phyloP scores from a whole-genome alignment of 2,888 invertebrate species.

The Opisthograptis luteolata region DNA sequence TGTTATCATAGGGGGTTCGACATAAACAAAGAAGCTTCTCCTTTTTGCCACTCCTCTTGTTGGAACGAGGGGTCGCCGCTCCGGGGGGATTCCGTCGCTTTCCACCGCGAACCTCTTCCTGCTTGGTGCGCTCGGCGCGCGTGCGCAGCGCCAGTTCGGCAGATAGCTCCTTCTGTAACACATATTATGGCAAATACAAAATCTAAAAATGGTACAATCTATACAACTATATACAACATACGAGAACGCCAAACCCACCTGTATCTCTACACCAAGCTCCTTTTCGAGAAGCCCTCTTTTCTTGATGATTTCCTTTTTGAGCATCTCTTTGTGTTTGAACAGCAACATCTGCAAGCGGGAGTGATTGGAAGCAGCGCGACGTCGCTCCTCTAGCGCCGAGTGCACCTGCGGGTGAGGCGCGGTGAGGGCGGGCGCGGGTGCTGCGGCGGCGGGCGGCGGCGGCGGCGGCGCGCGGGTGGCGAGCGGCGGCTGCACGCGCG shows the following conservation, averaged over 20 bases:
- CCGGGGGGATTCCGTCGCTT: conserved; percentile 41
- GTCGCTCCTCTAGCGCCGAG: conserved; percentile 71
- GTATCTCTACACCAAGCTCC: conserved; percentile 95
- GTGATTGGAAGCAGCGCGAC: conserved; percentile 81
- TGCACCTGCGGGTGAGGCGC: conserved; percentile 53
- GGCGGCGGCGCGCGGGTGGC: conserved; percentile 33
- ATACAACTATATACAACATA: neutral
- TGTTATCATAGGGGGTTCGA: conserved; percentile 97
- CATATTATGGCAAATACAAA: neutral
- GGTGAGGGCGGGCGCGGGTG: conserved; percentile 34
- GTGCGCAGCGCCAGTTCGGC: conserved; percentile 88
- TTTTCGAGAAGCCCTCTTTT: conserved; percentile 95
- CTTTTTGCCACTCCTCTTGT: conserved; percentile 80
- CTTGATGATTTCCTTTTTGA: conserved; percentile 96
- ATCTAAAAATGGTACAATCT: neutral
- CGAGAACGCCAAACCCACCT: conserved; percentile 72
- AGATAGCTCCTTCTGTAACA: conserved; percentile 88
- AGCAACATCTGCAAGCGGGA: conserved; percentile 89
- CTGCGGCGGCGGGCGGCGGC: conserved; percentile 20
- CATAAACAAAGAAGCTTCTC: conserved; percentile 96
- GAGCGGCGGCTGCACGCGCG: conserved; percentile 62
- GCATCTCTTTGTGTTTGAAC: conserved; percentile 94
- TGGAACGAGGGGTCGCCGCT: conserved; percentile 53
- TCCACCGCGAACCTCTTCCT: conserved; percentile 85
- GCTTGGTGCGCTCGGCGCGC: conserved; percentile 88